Evolutionary conservation across 1,140 invertebrate species (phyloP), one percentile per base, ranked within the genome.

Genomic region (Andricus grossulariae): DNA sequence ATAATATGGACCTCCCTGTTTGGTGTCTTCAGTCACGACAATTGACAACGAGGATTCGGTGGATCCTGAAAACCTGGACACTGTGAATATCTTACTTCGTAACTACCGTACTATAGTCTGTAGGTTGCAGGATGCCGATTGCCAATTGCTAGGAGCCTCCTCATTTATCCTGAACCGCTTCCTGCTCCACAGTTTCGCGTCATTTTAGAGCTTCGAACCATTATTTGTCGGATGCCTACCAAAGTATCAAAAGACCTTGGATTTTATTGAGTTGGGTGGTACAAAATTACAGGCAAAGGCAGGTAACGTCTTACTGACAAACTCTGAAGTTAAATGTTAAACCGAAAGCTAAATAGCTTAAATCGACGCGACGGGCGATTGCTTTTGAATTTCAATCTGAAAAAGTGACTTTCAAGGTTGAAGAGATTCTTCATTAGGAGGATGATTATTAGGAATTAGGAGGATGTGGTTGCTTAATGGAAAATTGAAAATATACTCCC

Each of bases 61-160:
- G 75, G 72, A 71, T 15, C 18, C 21, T 49, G 74, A 73, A 73
- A 57, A 75, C 73, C 50, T 55, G 73, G 76, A 75, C 75, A 75
- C 73, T 71, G 77, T 25, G 50, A 77, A 55, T 60, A 16, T 52
- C 50, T 32, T 66, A 50, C 25, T 77, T 77, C 72, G 75, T 79
- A 82, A 82, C 81, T 83, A 80, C 82, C 80, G 82, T 81, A 32
- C 25, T 5, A 39, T 72, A 76, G 75, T 81, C 73, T 66, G 55
- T 57, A 75, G 72, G 72, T 70, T 54, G 71, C 75, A 72, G 57
- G 57, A 66, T 25, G 16, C 57, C 25, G 7, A 66, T 12, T 66
- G 50, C 74, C 50, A 25, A 21, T 52, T 79, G 70, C 72, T 76
- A 18, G 10, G 16, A 73, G 73, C 25, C 25, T 73, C 39, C 70